Base-by-base conservation (phyloP, 2,888 invertebrate genomes). In the Corbicula japonica region DNA sequence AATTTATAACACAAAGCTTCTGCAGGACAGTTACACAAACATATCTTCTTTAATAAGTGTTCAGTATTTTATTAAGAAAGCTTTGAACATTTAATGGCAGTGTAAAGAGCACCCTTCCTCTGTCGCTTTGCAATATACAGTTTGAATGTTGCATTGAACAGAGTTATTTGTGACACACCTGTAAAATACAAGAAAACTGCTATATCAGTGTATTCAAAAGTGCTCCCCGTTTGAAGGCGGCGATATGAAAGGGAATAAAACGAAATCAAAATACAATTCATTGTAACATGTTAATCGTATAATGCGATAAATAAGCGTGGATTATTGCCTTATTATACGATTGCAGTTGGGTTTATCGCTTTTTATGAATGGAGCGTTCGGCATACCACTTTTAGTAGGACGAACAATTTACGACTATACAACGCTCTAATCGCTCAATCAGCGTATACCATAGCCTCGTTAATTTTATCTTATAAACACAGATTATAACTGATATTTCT, bases 261-360 rank as follows among this genome's bases (percentile, higher is more conserved):
- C n/a, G 46, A 48, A 66, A 66, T 66, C 54, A 52, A 38, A 52
- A 44, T 54, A 66, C 35, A 66, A 66, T 66, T 70, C 70, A 70
- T 70, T 48, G 60, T 44, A 60, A 60, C 50, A 60, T 58, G 58
- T 60, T 70, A 70, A 70, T 70, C 70, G 46, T 28, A 32, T 60
- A 60, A 70, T 70, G 60, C 60, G 70, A 70, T 70, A 70, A 70
- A 60, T 70, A 32, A 48, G 28, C 26, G 48, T 46, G 60, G 70
- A 60, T 70, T 70, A 70, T 60, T 26, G 12, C n/a, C 30, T 60
- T 18, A 56, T 12, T 46, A 60, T 48, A 38, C 41, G 41, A 10
- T 48, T 54, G 52, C 54, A 23, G 30, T 52, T 18, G 41, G 52
- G 52, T 66, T 66, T 52, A 66, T 66, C 52, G 54, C 41, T 26